Conservation (phyloP, 2,113 vertebrate genomes). For the Prionailurus bengalensis region DNA sequence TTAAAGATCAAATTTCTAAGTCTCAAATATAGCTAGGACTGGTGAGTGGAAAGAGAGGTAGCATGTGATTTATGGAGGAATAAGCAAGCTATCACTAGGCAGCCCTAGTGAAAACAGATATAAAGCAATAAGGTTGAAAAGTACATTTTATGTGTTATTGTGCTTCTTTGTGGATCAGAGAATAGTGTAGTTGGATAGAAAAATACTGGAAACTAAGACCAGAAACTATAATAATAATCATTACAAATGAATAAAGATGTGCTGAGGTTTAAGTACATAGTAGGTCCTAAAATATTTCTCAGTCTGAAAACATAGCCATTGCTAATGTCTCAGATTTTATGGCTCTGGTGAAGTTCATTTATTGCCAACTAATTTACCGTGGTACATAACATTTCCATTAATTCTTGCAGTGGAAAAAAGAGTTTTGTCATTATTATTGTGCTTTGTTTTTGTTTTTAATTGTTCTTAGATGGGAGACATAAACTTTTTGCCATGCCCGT, state of each 20-base stretch:
- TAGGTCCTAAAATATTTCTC: not conserved
- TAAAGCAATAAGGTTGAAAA: not conserved
- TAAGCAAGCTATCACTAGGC: not conserved
- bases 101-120: not conserved
- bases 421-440: not conserved
- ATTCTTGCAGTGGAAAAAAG: not conserved
- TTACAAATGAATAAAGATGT: not conserved
- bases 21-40: not conserved
- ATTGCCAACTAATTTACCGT: not conserved
- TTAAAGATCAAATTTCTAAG: not conserved
- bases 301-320: not conserved
- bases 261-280: not conserved
- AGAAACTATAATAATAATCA: not conserved
- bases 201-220: not conserved
- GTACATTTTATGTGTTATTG: not conserved
- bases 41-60: not conserved
- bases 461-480: slow-evolving; percentile 10
- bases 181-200: not conserved
- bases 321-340: not conserved
- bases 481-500: slow-evolving; percentile 17
- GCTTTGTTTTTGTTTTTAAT: not conserved
- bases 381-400: not conserved
- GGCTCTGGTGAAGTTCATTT: not conserved
- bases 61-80: not conserved
- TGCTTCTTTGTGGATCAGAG: not conserved